phyloP scores from a whole-genome alignment of 2,888 invertebrate species.

The Synergus itoensis region DNA sequence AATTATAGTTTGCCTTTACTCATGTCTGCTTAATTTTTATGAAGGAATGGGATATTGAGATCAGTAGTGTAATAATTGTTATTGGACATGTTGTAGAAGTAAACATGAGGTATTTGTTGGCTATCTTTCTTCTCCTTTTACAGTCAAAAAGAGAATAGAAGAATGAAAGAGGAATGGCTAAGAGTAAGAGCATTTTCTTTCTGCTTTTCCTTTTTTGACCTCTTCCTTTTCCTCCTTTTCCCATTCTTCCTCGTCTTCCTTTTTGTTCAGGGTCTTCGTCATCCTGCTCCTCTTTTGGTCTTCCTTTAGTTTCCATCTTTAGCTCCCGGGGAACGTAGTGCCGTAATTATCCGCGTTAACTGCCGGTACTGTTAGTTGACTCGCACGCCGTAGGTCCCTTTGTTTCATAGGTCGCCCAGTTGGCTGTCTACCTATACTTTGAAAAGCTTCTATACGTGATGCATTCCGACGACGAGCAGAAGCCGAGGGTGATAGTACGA shows the following conservation, averaged over 20 bases:
- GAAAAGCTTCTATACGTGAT: background rate
- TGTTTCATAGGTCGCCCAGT: conserved; percentile 55
- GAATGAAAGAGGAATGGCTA: background rate
- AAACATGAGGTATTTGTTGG: background rate
- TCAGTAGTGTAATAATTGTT: background rate
- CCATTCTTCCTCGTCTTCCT: conserved; percentile 27
- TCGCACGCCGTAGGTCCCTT: conserved; percentile 56
- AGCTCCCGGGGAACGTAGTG: conserved; percentile 58
- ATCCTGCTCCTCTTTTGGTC: conserved; percentile 46
- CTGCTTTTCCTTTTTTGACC: conserved; percentile 21
- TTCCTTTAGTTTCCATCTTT: conserved; percentile 61
- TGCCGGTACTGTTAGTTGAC: conserved; percentile 65
- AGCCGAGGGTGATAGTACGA: conserved; percentile 10
- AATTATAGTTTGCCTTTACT: conserved; percentile 11
- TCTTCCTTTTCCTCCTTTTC: conserved; percentile 44
- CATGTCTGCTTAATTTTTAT: conserved; percentile 7
- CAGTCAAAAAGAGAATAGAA: background rate
- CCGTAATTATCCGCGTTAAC: conserved; percentile 68
- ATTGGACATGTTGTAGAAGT: background rate
- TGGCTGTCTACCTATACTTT: conserved; percentile 47
- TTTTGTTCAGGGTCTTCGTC: conserved; percentile 49
- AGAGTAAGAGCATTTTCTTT: background rate
- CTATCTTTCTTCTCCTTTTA: background rate
- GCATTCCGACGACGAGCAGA: background rate
- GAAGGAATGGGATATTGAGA: background rate